Percentiles rank a stretch among this genome's conserved stretches.
These are phyloP conservation scores for Netelia inedita DNA, from an alignment of 2,888 invertebrate genomes.

Conservation along the genomic window DNA sequence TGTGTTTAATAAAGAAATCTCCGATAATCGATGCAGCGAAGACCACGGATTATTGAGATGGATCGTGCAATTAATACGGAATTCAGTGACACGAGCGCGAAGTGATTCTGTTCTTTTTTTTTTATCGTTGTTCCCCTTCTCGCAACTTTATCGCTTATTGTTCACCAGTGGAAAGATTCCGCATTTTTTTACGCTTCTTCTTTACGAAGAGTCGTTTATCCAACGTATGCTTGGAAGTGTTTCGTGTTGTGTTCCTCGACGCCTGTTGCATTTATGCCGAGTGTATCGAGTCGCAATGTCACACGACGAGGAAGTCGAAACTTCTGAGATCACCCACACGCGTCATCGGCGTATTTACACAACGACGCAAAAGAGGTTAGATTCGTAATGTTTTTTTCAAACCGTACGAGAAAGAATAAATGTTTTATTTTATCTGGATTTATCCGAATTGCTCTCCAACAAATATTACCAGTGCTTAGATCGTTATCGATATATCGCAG, in stretches of 20 bases:
- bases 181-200: constrained; percentile 1
- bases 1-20: not conserved
- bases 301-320: constrained; percentile 36
- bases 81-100: constrained; percentile 57
- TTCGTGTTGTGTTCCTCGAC: constrained; percentile 25
- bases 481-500: not conserved
- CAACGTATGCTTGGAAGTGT: too few relatives aligned
- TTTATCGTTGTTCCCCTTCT: constrained; percentile 25
- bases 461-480: constrained; percentile 9
- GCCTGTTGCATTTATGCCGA: constrained; percentile 12
- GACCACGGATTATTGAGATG: constrained; percentile 42
- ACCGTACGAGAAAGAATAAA: not conserved
- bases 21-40: constrained; percentile 24
- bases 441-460: constrained; percentile 55
- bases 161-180: constrained; percentile 31
- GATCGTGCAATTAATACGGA: constrained; percentile 60
- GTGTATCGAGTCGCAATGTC: constrained; percentile 45
- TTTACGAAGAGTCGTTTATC: not conserved
- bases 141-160: constrained; percentile 41
- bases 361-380: constrained; percentile 59
- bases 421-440: constrained; percentile 27
- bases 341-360: constrained; percentile 48
- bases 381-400: not conserved
- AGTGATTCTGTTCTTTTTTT: constrained; percentile 17
- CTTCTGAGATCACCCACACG: constrained; percentile 51